Percentiles rank a stretch among this genome's conserved stretches.
These are phyloP conservation scores for Hepsetus odoe DNA, from an alignment of 2,113 vertebrate species.

Conservation along the genomic window DNA sequence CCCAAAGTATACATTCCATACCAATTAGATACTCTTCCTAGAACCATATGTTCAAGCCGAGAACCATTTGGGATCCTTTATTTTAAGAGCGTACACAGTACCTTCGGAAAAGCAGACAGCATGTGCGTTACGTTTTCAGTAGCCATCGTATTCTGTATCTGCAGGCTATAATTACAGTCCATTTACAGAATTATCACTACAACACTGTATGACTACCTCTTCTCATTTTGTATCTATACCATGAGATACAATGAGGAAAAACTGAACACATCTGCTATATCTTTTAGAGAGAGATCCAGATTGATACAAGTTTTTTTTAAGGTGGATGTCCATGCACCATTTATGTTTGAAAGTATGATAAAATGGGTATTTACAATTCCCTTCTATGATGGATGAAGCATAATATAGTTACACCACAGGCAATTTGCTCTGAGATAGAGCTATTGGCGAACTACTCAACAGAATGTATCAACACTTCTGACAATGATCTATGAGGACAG, in stretches of 20 bases:
- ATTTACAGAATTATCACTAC: too few relatives aligned
- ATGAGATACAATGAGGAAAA: not conserved
- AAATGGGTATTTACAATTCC: not conserved
- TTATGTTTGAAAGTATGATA: slow-evolving; percentile 11
- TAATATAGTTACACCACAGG: slow-evolving; percentile 29
- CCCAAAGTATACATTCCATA: too few relatives aligned
- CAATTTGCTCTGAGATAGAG: not conserved
- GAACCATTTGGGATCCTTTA: too few relatives aligned
- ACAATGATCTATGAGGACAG: slow-evolving; percentile 53
- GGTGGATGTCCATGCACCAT: not conserved
- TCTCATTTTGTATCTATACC: not conserved
- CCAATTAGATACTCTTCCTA: too few relatives aligned
- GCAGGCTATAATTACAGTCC: slow-evolving; percentile 60
- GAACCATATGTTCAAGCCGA: too few relatives aligned
- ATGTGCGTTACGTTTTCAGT: slow-evolving; percentile 67
- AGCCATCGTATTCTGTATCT: slow-evolving; percentile 50
- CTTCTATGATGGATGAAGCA: slow-evolving; percentile 33
- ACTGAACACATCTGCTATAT: not conserved
- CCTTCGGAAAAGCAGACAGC: slow-evolving; percentile 54
- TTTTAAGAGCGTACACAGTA: too few relatives aligned
- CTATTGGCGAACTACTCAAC: slow-evolving; percentile 5
- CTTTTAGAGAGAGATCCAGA: not conserved
- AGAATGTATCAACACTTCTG: slow-evolving; percentile 37
- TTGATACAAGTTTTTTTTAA: too few relatives aligned
- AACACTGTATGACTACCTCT: slow-evolving; percentile 51